Conservation (phyloP, 2,888 invertebrate species). For the Eupithecia vulgata region DNA sequence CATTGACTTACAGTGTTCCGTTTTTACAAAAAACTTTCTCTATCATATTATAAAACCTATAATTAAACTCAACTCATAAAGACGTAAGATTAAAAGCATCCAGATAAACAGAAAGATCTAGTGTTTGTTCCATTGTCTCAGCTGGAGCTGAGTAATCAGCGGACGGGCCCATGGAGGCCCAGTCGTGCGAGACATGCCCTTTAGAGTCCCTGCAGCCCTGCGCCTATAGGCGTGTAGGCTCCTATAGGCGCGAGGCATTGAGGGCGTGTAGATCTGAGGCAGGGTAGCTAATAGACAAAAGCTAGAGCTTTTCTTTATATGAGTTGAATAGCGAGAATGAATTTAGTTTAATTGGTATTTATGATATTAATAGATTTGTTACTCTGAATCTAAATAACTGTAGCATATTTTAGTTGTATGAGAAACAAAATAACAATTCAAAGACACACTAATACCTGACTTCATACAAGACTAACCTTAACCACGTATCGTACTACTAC, state of each 20-base stretch:
- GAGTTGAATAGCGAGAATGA: neutral
- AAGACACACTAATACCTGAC: neutral
- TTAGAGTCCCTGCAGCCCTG: conserved; percentile 1
- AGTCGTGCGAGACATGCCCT: conserved; percentile 25
- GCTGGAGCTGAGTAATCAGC: conserved; percentile 22
- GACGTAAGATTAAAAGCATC: neutral
- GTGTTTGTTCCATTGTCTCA: conserved; percentile 17
- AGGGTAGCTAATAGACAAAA: neutral
- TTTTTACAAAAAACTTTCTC: neutral
- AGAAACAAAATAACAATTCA: neutral
- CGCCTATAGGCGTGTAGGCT: neutral
- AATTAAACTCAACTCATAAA: neutral
- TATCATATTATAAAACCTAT: neutral
- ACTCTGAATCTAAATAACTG: neutral
- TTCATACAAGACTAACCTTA: neutral
- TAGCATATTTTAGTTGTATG: neutral
- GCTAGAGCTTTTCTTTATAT: neutral
- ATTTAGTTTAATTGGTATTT: neutral
- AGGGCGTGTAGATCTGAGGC: neutral
- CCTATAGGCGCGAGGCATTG: neutral
- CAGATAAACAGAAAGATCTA: conserved; percentile 10
- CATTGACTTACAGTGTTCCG: neutral
- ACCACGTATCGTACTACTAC: neutral
- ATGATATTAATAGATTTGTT: neutral
- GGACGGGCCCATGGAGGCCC: conserved; percentile 18